Evolutionary conservation across 1,140 invertebrate genomes (phyloP), one percentile per base, ranked within the genome.

Genomic region (Brachionus calyciflorus): DNA sequence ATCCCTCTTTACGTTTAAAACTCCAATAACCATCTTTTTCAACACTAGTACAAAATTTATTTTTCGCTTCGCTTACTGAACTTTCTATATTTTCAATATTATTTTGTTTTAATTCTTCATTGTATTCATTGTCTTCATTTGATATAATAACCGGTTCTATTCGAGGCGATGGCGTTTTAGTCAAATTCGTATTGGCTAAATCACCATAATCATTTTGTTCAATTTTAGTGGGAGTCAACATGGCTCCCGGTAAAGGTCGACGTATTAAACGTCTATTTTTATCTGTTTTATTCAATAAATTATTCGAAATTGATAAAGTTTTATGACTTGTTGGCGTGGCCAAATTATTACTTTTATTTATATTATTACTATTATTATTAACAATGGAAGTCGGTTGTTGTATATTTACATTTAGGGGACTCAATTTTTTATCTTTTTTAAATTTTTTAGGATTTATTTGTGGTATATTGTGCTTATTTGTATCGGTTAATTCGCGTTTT

Each of bases 1-100:
- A 73, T 37, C 69, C 69, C 30, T 73, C 69, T 73, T 73, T 73
- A 46, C 69, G 69, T 44, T 51, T 73, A 55, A 73, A 55, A 28
- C 48, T 40, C 69, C 69, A 73, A 26, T 73, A 55, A 26, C 69
- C 69, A n/a, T 73, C 69, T 37, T 53, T 73, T 17, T 73, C 69
- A 21, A 51, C 44, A 55, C 40, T 73, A 21, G 69, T 73, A 14
- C 21, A 21, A 49, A 73, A 41, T 12, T 33, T 30, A 40, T 19
- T 51, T n/a, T 55, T 49, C 9, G 46, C 37, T 12, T 73, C 69
- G 10, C 7, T 55, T 19, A 73, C 12, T 12, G 28, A 17, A 12
- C 17, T 19, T 21, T 73, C 69, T 14, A 73, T 21, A 41, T 73
- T 73, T 19, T 73, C 46, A 46, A 73, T 55, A 37, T 73, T 51